Evolutionary conservation across 1,140 invertebrate genomes (phyloP), one percentile per base, ranked within the genome.

Genomic region (Drosophila ambigua): DNA sequence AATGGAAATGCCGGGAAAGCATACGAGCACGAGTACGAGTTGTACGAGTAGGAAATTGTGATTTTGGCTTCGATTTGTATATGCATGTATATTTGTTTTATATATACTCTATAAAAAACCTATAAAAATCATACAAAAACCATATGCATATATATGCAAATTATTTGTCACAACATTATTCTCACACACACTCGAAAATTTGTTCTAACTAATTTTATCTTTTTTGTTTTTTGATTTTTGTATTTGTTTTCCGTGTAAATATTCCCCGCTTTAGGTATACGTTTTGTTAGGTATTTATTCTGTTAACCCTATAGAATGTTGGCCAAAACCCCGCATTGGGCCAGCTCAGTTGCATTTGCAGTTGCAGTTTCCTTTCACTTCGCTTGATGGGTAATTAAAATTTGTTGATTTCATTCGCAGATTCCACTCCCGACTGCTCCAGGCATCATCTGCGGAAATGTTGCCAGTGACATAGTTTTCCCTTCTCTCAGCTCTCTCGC

Each of bases 121-220:
- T 65, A 74, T 64, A 73, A 68, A 69, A 77, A 62, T 77, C 60
- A 75, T 75, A 74, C 54, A 75, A 75, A 53, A 76, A 69, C 64
- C 63, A 76, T 58, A 75, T 55, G 60, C 58, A 58, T 64, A 58
- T 64, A 53, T 72, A 79, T 87, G 71, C 68, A 87, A 87, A 78
- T 87, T 87, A 87, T 88, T 87, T 87, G 83, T 87, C 83, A 87
- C 83, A 88, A 88, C 83, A 83, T 65, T 80, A 77, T 81, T 72
- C 54, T 57, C 72, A 72, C 69, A 72, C 54, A 66, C 63, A 61
- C 53, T 73, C 51, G 58, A 45, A 69, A 44, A 78, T 73, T 81
- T 82, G 73, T 71, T 71, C 82, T 85, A 82, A 75, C 74, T 84
- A 84, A 79, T 76, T 74, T 73, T 66, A 65, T 79, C 55, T 67